These are phyloP conservation scores for Synanthedon vespiformis DNA, from an alignment of 2,888 invertebrate genomes.

Conservation along the genomic window DNA sequence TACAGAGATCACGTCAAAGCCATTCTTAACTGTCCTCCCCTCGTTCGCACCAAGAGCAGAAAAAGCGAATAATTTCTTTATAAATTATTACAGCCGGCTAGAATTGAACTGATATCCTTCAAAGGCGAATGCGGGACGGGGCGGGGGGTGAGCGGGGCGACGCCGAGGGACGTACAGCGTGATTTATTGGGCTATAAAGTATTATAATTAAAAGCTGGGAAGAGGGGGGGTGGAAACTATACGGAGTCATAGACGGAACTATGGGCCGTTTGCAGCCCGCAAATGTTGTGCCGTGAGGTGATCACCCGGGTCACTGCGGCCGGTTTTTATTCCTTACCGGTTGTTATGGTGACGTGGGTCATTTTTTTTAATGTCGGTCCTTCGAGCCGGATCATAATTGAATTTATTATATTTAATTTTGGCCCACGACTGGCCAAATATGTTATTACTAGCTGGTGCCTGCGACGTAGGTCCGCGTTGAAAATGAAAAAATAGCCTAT, in stretches of 20 bases:
- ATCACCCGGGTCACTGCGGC: background rate
- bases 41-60: constrained; percentile 3
- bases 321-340: no score
- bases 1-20: constrained; percentile 11
- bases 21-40: constrained; percentile 7
- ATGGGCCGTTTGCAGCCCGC: constrained; percentile 37
- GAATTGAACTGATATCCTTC: constrained; percentile 78
- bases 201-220: constrained; percentile 80
- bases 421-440: no score
- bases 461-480: no score
- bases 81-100: constrained; percentile 75
- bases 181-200: constrained; percentile 85
- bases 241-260: constrained; percentile 40
- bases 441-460: no score
- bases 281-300: constrained; percentile 11
- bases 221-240: constrained; percentile 41
- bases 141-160: constrained; percentile 29
- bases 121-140: constrained; percentile 35
- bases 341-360: no score
- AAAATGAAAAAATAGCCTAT: no score
- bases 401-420: no score
- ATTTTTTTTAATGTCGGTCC: no score
- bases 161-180: constrained; percentile 60
- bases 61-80: constrained; percentile 74
- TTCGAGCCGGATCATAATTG: no score